Percentiles rank a stretch among this genome's conserved stretches.
These are phyloP conservation scores for Furcifer pardalis DNA, from an alignment of 2,797 vertebrate species.

Conservation along the genomic window DNA sequence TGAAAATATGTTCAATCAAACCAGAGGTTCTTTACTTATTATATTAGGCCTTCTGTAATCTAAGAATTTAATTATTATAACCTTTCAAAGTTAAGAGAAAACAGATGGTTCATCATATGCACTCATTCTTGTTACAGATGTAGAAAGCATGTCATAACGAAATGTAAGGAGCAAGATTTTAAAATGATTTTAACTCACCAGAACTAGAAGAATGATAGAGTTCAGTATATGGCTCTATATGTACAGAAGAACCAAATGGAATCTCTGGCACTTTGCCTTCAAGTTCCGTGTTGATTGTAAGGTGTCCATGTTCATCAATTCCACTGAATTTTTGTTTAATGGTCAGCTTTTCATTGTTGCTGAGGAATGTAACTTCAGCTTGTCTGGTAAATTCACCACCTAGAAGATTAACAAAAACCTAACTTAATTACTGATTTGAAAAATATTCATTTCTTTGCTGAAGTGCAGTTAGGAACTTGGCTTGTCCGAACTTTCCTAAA, in stretches of 20 bases:
- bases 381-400: conserved; percentile 90
- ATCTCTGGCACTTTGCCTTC: conserved; percentile 86
- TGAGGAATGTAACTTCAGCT: conserved; percentile 90
- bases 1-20: background rate
- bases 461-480: background rate
- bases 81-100: background rate
- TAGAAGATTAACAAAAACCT: conserved; percentile 60
- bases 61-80: background rate
- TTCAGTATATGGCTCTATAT: conserved; percentile 88
- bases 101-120: background rate
- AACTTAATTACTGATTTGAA: background rate
- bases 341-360: conserved; percentile 84
- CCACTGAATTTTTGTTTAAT: conserved; percentile 90
- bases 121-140: background rate
- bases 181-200: conserved; percentile 70
- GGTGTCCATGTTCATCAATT: conserved; percentile 91
- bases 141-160: background rate
- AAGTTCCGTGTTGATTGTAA: conserved; percentile 87
- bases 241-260: conserved; percentile 77
- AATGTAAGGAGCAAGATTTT: background rate
- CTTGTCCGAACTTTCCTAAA: background rate
- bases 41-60: too few relatives aligned
- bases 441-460: background rate
- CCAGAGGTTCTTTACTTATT: background rate
- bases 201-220: conserved; percentile 89